Conservation (phyloP, 2,113 vertebrate genomes). For the Tringa solitaria region DNA sequence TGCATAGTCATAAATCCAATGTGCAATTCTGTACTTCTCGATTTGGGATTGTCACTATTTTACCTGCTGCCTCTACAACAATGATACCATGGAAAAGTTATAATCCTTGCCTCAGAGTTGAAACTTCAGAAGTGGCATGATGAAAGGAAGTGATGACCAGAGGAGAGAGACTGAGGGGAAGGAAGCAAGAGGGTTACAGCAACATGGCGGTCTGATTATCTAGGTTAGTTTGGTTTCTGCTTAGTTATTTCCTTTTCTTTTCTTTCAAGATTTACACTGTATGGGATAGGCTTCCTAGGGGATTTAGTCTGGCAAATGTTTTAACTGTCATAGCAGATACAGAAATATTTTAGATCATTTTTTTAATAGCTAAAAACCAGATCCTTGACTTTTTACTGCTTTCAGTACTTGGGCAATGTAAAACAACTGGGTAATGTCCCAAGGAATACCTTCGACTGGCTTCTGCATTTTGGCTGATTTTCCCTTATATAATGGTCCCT, state of each 20-base stretch:
- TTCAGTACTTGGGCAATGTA: neutral
- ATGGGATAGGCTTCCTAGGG: neutral
- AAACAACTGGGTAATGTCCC: neutral
- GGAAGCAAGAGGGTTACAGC: neutral
- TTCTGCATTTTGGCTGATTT: neutral
- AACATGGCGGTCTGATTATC: neutral
- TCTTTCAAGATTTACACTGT: neutral
- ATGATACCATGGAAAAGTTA: neutral
- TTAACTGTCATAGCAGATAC: neutral
- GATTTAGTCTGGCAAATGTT: neutral
- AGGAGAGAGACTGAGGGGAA: neutral
- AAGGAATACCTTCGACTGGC: neutral
- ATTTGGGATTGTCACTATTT: neutral
- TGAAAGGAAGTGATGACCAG: neutral
- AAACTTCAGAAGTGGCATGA: neutral
- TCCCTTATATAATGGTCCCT: neutral
- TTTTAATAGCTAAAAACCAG: neutral
- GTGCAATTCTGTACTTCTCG: neutral
- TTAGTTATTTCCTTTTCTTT: neutral
- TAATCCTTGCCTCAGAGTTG: neutral
- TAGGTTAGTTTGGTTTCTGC: neutral
- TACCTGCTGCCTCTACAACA: neutral
- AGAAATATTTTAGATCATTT: neutral
- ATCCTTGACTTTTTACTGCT: neutral
- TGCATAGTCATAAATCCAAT: rapidly evolving